phyloP scores from a whole-genome alignment of 2,113 vertebrate genomes.

The Caretta caretta region DNA sequence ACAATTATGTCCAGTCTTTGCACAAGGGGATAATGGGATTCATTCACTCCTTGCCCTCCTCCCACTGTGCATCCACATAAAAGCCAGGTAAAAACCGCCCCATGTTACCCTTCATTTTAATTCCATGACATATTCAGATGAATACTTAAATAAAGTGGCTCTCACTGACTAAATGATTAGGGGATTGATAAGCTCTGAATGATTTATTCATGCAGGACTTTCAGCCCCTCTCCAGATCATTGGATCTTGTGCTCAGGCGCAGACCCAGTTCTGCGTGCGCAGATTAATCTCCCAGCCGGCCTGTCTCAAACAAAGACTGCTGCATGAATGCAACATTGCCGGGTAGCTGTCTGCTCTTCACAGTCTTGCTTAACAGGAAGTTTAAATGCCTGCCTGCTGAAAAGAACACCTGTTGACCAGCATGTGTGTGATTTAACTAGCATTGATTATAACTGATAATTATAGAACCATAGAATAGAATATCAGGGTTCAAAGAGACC shows the following conservation, averaged over 20 bases:
- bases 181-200: conserved; percentile 64
- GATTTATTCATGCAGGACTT: conserved; percentile 57
- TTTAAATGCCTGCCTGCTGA: neutral
- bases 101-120: neutral
- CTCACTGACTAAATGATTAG: conserved; percentile 46
- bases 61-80: conserved; percentile 20
- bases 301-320: conserved; percentile 49
- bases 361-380: neutral
- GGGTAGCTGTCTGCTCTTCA: conserved; percentile 41
- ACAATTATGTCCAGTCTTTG: neutral
- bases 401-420: conserved; percentile 61
- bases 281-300: conserved; percentile 40
- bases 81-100: neutral
- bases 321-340: conserved; percentile 20
- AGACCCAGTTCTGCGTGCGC: neutral
- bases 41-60: neutral
- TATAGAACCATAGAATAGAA: too few relatives aligned
- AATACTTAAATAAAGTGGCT: conserved; percentile 39
- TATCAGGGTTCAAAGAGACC: too few relatives aligned
- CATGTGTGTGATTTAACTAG: conserved; percentile 60
- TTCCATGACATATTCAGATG: conserved; percentile 10
- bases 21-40: conserved; percentile 55
- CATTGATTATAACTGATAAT: conserved; percentile 20
- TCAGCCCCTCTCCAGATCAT: neutral
- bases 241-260: conserved; percentile 19